A percentile compares a stretch with the other conserved stretches of the same genome.
These are phyloP conservation scores for Limanda limanda DNA, from an alignment of 2,113 vertebrate genomes.

Conservation along the genomic window DNA sequence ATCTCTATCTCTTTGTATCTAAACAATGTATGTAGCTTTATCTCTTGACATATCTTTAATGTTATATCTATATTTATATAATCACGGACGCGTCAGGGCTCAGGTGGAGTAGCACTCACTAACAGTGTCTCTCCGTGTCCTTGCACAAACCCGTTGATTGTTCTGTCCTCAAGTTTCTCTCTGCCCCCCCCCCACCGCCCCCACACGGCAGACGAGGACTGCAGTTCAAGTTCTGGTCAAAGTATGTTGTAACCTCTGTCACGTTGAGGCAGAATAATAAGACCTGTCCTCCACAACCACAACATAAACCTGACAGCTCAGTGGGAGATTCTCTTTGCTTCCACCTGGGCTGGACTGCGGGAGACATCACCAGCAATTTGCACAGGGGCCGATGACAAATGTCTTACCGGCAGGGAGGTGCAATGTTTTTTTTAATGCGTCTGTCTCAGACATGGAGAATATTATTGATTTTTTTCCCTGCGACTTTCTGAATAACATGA, in stretches of 20 bases:
- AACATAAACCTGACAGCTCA: slow-evolving; percentile 34
- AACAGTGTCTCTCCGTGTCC: background rate
- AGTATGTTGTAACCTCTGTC: slow-evolving; percentile 39
- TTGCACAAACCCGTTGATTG: slow-evolving; percentile 6
- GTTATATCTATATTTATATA: background rate
- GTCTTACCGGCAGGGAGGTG: background rate
- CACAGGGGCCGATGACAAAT: slow-evolving; percentile 5
- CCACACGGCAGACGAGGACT: slow-evolving; percentile 11
- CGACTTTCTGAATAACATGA: background rate
- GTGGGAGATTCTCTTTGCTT: background rate
- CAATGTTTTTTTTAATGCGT: background rate
- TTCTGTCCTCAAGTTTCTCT: background rate
- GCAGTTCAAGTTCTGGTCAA: slow-evolving; percentile 52
- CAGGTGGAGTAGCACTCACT: slow-evolving; percentile 11
- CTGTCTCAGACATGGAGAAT: background rate
- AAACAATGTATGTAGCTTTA: no score
- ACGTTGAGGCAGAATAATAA: slow-evolving; percentile 25
- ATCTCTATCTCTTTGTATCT: no score
- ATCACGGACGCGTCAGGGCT: background rate
- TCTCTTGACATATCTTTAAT: background rate
- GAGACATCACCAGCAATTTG: background rate
- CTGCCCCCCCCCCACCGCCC: background rate
- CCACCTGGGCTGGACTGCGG: background rate
- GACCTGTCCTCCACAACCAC: slow-evolving; percentile 13
- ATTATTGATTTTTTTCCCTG: background rate